Evolutionary conservation across 2,797 vertebrate genomes (phyloP).

Genomic region (Poliocrania exsul): DNA sequence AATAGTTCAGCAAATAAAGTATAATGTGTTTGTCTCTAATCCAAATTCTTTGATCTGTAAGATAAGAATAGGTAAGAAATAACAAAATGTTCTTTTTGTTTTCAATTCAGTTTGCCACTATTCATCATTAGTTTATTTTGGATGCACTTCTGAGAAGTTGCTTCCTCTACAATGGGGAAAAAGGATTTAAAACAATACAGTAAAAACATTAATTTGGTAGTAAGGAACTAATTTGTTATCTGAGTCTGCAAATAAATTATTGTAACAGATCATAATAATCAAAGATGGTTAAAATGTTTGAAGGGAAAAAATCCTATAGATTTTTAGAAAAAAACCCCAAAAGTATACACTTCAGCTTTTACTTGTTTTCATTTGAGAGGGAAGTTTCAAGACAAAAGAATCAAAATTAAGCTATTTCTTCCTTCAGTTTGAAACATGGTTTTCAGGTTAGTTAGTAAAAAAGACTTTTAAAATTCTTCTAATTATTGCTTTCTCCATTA

Average conservation of each 20-base stretch:
- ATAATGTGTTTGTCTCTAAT: background rate
- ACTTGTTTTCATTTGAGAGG: background rate
- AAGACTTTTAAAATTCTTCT: background rate
- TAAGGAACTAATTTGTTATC: background rate
- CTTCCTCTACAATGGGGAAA: background rate
- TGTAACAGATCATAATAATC: background rate
- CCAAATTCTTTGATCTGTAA: conserved; percentile 32
- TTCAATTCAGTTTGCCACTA: background rate
- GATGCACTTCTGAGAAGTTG: conserved; percentile 29
- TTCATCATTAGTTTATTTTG: background rate
- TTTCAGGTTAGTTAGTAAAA: background rate
- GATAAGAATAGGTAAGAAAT: background rate
- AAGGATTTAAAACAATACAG: background rate
- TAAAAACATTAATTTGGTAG: background rate
- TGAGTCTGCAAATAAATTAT: background rate
- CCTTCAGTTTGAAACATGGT: background rate
- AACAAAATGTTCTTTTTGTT: background rate
- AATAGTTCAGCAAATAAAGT: background rate
- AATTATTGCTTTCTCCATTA: background rate
- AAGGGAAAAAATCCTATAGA: background rate
- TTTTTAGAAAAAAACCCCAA: background rate
- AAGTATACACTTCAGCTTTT: background rate
- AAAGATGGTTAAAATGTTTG: background rate
- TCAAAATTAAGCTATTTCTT: background rate
- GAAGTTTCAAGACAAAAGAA: background rate